Evolutionary conservation across 2,113 vertebrate genomes (phyloP).

Genomic region (Elaphurus davidianus): DNA sequence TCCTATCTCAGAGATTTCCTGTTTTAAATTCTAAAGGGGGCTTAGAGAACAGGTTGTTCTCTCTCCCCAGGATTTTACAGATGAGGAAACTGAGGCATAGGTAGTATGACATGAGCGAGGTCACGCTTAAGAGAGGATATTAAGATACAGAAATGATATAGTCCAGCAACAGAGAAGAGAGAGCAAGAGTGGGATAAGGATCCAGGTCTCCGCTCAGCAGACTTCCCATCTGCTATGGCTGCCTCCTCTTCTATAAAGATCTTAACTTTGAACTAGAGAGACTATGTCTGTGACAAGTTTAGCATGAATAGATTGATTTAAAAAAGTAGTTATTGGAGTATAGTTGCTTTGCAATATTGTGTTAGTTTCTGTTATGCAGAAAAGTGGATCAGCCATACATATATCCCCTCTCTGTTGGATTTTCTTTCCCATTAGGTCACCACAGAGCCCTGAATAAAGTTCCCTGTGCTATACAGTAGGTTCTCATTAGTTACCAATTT

Average conservation of each 20-base stretch:
- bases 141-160: neutral
- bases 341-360: neutral
- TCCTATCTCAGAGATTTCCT: neutral
- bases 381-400: neutral
- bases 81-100: neutral
- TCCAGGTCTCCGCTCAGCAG: neutral
- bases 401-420: neutral
- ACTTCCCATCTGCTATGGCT: neutral
- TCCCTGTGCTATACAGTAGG: neutral
- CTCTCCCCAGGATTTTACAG: neutral
- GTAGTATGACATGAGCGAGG: neutral
- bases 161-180: neutral
- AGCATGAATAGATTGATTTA: neutral
- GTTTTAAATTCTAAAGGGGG: neutral
- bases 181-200: neutral
- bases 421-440: neutral
- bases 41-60: neutral
- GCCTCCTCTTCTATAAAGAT: neutral
- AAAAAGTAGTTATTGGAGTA: neutral
- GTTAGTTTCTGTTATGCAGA: neutral
- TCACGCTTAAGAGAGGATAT: neutral
- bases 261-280: neutral
- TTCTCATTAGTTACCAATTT: neutral
- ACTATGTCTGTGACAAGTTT: neutral
- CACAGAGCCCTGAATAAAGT: neutral